Conservation (phyloP, 2,888 invertebrate genomes). For the Nephrotoma guestfalica region DNA sequence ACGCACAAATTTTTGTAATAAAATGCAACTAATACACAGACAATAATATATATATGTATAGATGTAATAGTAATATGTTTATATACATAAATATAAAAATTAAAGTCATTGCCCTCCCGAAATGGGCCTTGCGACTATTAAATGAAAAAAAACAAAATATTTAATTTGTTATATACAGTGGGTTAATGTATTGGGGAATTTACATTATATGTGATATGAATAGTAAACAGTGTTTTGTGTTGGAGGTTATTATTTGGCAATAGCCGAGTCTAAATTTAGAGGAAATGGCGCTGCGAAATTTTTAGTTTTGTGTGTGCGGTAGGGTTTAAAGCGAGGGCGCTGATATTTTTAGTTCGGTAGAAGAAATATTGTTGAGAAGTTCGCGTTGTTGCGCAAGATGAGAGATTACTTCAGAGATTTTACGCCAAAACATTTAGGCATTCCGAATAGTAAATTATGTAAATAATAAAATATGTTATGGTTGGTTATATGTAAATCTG, state of each 20-base stretch:
- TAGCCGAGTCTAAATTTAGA: background rate
- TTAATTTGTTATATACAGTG: background rate
- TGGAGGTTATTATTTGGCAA: background rate
- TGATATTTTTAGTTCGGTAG: too few species aligned
- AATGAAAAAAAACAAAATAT: background rate
- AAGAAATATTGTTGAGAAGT: too few species aligned
- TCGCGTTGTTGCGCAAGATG: too few species aligned
- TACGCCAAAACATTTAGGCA: too few species aligned
- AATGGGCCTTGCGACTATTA: background rate
- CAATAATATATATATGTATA: background rate
- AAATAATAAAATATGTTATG: too few species aligned
- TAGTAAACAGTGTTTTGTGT: background rate
- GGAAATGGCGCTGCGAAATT: background rate
- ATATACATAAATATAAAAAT: background rate
- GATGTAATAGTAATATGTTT: background rate
- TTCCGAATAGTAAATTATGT: too few species aligned
- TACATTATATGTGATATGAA: background rate
- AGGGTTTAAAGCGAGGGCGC: too few species aligned
- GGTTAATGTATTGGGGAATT: background rate
- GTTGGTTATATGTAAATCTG: too few species aligned
- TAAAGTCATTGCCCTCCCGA: background rate
- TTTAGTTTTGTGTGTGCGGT: background rate
- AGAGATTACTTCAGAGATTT: too few species aligned
- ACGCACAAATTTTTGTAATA: background rate
- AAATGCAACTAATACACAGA: background rate